Percentiles rank a stretch among this genome's conserved stretches.
phyloP scores from a whole-genome alignment of 2,113 vertebrate genomes.

The Gasterosteus aculeatus region DNA sequence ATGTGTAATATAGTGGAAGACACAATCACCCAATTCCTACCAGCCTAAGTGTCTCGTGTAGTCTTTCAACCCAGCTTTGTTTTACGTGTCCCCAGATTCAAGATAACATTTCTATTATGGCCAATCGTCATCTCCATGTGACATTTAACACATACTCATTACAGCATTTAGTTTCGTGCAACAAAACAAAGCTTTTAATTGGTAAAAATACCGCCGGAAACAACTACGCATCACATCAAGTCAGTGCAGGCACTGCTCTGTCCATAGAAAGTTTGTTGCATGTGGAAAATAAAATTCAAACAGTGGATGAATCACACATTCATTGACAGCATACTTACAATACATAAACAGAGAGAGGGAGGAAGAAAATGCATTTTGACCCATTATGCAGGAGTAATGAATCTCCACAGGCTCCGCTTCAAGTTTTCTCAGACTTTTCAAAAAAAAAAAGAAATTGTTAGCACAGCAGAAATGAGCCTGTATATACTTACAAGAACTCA shows the following conservation, averaged over 20 bases:
- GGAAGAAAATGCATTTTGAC: constrained; percentile 37
- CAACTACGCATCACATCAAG: not conserved
- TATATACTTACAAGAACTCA: constrained; percentile 44
- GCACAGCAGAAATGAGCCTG: constrained; percentile 53
- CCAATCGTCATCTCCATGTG: too few relatives aligned
- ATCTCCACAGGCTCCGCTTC: constrained; percentile 52
- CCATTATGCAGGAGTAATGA: constrained; percentile 65
- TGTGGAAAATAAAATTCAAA: constrained; percentile 48
- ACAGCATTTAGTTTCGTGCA: too few relatives aligned
- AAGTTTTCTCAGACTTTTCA: constrained; percentile 46
- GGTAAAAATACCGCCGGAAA: not conserved
- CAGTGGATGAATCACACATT: constrained; percentile 27
- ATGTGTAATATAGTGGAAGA: not conserved
- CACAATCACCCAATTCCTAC: not conserved
- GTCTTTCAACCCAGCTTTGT: not conserved
- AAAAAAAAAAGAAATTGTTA: constrained; percentile 17
- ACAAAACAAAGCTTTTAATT: too few relatives aligned
- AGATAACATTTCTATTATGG: too few relatives aligned
- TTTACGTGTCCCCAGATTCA: too few relatives aligned
- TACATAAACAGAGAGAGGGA: constrained; percentile 32
- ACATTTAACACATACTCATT: too few relatives aligned
- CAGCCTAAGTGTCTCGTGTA: not conserved
- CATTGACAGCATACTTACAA: constrained; percentile 53
- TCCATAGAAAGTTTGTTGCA: constrained; percentile 33
- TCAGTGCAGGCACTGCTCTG: constrained; percentile 7